Percentiles rank a stretch among this genome's conserved stretches.
phyloP scores from a whole-genome alignment of 2,797 vertebrate genomes.

The Limosa lapponica region DNA sequence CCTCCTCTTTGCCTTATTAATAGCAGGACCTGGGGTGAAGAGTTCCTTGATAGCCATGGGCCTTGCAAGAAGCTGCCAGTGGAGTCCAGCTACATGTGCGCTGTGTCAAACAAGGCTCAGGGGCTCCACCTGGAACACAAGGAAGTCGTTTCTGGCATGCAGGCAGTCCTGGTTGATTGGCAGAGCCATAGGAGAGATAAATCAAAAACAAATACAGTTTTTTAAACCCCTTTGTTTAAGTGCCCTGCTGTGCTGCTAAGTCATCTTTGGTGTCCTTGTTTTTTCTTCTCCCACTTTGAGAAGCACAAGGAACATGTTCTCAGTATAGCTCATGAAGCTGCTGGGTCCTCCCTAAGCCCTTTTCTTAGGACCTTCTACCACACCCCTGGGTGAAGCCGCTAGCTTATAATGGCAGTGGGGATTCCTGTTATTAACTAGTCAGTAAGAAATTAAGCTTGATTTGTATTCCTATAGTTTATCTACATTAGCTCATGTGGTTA shows the following conservation, averaged over 20 bases:
- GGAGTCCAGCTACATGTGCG: accelerated
- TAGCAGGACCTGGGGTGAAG: not conserved
- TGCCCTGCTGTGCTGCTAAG: not conserved
- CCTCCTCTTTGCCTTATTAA: not conserved
- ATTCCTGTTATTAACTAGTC: not conserved
- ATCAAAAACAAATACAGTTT: not conserved
- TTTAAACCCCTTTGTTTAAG: not conserved
- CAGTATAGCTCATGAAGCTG: not conserved
- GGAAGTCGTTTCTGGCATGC: not conserved
- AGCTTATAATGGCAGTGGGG: not conserved
- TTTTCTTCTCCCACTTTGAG: not conserved
- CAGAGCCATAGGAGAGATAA: not conserved
- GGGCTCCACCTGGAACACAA: not conserved
- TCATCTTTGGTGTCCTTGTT: not conserved
- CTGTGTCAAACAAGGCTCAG: not conserved
- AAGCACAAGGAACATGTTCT: not conserved
- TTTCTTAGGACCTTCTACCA: not conserved
- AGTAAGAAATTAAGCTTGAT: not conserved
- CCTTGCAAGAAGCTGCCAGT: not conserved
- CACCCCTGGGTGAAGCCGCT: not conserved
- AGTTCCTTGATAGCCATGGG: accelerated
- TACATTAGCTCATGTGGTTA: not conserved
- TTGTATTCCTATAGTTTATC: not conserved
- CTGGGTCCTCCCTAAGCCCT: not conserved
- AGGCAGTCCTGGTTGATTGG: not conserved